Base-by-base conservation (phyloP, 2,113 vertebrate genomes). In the Amphiprion percula region DNA sequence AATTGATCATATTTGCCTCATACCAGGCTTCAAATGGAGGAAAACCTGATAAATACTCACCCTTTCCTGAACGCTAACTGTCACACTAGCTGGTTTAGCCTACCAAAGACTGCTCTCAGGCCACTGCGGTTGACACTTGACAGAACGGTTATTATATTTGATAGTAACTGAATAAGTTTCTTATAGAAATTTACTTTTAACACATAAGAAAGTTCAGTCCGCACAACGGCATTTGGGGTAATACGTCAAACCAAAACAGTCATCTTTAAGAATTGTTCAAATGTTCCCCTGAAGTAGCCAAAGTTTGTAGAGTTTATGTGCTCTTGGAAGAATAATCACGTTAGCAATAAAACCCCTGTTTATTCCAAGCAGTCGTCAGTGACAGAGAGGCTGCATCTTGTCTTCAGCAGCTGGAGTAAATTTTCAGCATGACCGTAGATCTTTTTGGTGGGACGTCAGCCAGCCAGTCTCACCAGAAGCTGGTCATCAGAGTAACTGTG, bases 51-150 rank as follows among this genome's bases (percentile, higher is more conserved):
- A 82, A 87, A 74, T 24, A n/a, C 30, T 81, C n/a, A 0, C 8
- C 30, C 16, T 79, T 60, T n/a, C 24, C 6, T 26, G 52, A 81
- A 77, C 21, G 61, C 64, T 82, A 85, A 85, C 91, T 70, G 67
- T 94, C 89, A 87, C 77, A 68, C 37, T 92, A 92, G 85, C 84
- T 66, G 62, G 61, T 74, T 88, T 75, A 85, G 77, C 94, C 93
- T 93, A 97, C 96, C 97, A 98, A 97, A 97, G 96, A 97, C 94
- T 70, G 91, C 93, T 93, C 91, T 95, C 96, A 96, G 95, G 95
- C 95, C 93, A 90, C 56, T 33, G 21, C 46, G 39, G 50, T 56
- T 28, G 53, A 67, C 53, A 24, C 21, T 49, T 46, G 33, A 26
- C 33, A 61, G 10, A 78, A n/a, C 19, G 19, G 17, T 30, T 53